These are phyloP conservation scores for Steinernema feltiae DNA, from an alignment of 1,140 invertebrate species.

Conservation along the genomic window DNA sequence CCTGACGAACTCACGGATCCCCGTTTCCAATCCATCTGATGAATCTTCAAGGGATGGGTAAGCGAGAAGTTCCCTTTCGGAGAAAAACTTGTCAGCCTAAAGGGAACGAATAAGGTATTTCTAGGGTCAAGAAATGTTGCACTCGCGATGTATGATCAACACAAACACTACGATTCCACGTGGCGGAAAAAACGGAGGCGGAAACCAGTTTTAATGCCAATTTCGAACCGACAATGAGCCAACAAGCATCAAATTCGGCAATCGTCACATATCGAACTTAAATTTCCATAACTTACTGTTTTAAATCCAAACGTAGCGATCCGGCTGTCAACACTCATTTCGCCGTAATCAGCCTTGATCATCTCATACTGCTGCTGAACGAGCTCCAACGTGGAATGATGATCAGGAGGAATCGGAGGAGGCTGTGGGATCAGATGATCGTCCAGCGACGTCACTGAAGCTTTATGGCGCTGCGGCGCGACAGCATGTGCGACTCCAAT, in stretches of 20 bases:
- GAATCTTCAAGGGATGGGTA: slow-evolving; percentile 37
- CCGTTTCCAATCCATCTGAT: slow-evolving; percentile 41
- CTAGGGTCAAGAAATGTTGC: background rate
- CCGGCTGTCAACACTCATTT: background rate
- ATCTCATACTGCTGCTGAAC: slow-evolving; percentile 9
- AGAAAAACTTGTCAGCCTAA: slow-evolving; percentile 17
- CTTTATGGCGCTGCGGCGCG: background rate
- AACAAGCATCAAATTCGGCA: no score
- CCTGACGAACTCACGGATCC: slow-evolving; percentile 47
- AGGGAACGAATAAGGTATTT: background rate
- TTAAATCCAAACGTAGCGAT: slow-evolving; percentile 5
- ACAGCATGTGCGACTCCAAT: background rate
- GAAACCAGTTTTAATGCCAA: no score
- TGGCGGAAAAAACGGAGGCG: no score
- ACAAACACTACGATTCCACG: no score
- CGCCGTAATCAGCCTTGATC: background rate
- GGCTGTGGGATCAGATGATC: background rate
- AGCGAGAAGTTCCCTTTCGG: slow-evolving; percentile 31
- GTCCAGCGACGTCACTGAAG: background rate
- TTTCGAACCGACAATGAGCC: no score
- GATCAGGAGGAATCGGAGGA: background rate
- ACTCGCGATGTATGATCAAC: background rate
- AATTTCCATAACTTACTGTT: background rate
- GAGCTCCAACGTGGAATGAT: background rate
- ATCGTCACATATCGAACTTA: no score